A percentile compares a stretch with the other conserved stretches of the same genome.
phyloP scores from a whole-genome alignment of 2,888 invertebrate genomes.

The Abscondita cerata region DNA sequence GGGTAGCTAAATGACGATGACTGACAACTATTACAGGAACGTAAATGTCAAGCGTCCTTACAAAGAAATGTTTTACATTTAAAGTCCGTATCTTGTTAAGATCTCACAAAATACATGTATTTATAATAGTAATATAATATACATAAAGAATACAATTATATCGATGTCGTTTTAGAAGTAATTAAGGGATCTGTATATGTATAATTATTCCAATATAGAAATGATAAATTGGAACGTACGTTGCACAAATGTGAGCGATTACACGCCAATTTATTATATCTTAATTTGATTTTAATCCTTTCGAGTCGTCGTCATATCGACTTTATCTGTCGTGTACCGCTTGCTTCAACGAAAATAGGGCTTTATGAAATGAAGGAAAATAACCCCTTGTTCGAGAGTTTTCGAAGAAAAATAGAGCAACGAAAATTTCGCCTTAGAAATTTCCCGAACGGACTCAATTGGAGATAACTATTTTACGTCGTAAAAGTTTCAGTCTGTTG shows the following conservation, averaged over 20 bases:
- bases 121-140: too few relatives aligned
- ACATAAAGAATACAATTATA: too few relatives aligned
- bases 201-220: slow-evolving; percentile 23
- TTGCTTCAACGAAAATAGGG: slow-evolving; percentile 34
- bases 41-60: slow-evolving; percentile 36
- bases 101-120: too few relatives aligned
- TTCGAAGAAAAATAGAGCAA: slow-evolving; percentile 46
- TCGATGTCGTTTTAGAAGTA: slow-evolving; percentile 3
- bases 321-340: slow-evolving; percentile 45
- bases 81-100: not conserved
- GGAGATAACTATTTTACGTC: slow-evolving; percentile 44
- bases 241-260: slow-evolving; percentile 52
- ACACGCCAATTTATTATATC: slow-evolving; percentile 52
- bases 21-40: slow-evolving; percentile 25
- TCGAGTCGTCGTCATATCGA: slow-evolving; percentile 46
- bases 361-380: slow-evolving; percentile 27
- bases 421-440: slow-evolving; percentile 46
- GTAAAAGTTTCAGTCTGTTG: slow-evolving; percentile 46
- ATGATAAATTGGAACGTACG: slow-evolving; percentile 42
- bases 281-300: slow-evolving; percentile 54
- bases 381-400: slow-evolving; percentile 43
- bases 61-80: slow-evolving; percentile 31
- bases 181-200: slow-evolving; percentile 22
- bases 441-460: slow-evolving; percentile 39
- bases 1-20: slow-evolving; percentile 14